phyloP scores from a whole-genome alignment of 2,888 invertebrate genomes.

The Meganola albula region DNA sequence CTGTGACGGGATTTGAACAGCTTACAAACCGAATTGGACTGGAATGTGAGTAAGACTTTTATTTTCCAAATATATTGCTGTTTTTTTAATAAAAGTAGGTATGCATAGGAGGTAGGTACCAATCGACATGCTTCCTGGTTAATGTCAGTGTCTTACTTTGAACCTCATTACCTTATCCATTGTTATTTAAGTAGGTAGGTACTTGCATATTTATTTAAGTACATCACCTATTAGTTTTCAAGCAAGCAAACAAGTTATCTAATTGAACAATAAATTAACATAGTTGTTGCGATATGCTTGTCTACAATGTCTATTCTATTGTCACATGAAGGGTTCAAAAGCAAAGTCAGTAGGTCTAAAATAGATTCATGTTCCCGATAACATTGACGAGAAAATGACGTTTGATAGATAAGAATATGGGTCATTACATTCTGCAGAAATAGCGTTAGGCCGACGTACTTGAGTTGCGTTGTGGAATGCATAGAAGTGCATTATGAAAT shows the following conservation, averaged over 20 bases:
- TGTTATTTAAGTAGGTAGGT: no score
- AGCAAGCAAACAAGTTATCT: no score
- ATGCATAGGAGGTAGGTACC: no score
- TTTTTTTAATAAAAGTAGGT: no score
- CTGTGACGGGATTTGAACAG: constrained; percentile 81
- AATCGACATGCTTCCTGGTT: no score
- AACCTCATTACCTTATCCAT: no score
- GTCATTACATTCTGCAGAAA: constrained; percentile 54
- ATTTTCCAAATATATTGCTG: no score
- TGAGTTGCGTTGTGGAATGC: constrained; percentile 35
- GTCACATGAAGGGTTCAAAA: constrained; percentile 18
- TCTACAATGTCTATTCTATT: not conserved
- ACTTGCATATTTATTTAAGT: no score
- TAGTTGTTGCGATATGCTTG: constrained; percentile 3
- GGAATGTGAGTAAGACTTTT: constrained; percentile 78
- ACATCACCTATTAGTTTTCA: no score
- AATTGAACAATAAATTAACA: no score
- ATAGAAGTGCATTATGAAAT: constrained; percentile 44
- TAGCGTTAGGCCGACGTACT: constrained; percentile 35
- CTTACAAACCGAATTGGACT: constrained; percentile 87
- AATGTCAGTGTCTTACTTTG: no score
- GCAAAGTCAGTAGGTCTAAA: constrained; percentile 22
- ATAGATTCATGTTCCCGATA: constrained; percentile 28
- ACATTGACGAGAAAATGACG: constrained; percentile 43
- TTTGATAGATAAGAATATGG: constrained; percentile 53